Evolutionary conservation across 2,888 invertebrate genomes (phyloP).

Genomic region (Drosophila monieri): DNA sequence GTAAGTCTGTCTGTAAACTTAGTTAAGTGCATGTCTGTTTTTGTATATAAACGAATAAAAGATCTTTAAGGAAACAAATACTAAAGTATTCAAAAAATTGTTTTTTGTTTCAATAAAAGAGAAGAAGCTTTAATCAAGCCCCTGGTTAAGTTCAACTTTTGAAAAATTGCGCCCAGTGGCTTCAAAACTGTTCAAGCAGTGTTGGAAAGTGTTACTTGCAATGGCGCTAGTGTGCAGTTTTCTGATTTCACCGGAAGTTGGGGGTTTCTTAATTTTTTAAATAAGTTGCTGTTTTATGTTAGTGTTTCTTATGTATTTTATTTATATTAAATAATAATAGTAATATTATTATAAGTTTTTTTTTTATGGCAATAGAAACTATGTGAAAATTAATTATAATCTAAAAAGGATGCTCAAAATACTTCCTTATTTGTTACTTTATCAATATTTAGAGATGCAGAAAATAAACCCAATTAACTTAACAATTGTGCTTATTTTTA

Average conservation of each 20-base stretch:
- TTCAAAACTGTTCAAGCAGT: constrained; percentile 38
- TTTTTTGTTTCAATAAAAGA: background rate
- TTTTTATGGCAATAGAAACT: too few relatives aligned
- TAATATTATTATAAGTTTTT: too few relatives aligned
- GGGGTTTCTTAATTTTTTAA: too few relatives aligned
- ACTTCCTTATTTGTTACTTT: background rate
- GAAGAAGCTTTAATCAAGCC: background rate
- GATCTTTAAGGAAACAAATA: constrained; percentile 13
- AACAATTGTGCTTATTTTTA: background rate
- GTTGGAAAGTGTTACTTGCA: background rate
- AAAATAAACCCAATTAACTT: background rate
- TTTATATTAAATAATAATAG: too few relatives aligned
- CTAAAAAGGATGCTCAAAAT: background rate
- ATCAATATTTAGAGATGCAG: background rate
- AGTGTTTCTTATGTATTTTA: too few relatives aligned
- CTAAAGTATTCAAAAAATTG: constrained; percentile 1
- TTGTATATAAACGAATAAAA: constrained; percentile 41
- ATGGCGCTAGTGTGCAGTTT: background rate
- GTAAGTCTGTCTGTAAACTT: constrained; percentile 19
- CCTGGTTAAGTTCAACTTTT: background rate
- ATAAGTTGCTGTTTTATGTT: too few relatives aligned
- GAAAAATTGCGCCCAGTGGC: constrained; percentile 18
- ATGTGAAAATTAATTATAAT: background rate
- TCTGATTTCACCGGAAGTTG: background rate
- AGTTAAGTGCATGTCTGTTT: constrained; percentile 24